Conservation (phyloP, 2,797 vertebrate species). For the Salmo trutta region DNA sequence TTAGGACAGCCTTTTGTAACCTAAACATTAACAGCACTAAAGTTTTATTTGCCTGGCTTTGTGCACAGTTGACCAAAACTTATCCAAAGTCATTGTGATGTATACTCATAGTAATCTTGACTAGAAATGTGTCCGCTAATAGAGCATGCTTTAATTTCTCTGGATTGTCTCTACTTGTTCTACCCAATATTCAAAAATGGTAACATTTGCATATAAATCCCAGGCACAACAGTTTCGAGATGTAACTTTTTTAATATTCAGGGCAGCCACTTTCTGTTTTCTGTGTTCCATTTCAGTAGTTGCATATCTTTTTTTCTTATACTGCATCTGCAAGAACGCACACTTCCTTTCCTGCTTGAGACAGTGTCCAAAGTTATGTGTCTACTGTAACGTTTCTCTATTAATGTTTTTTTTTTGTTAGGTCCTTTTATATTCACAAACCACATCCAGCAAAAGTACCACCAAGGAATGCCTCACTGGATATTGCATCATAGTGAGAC, state of each 20-base stretch:
- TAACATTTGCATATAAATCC: no score
- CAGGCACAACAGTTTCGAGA: no score
- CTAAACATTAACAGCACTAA: no score
- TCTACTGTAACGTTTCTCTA: neutral
- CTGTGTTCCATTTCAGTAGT: slow-evolving; percentile 14
- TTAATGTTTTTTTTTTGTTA: slow-evolving; percentile 8
- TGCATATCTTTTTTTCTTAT: slow-evolving; percentile 20
- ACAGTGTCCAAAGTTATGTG: slow-evolving; percentile 55
- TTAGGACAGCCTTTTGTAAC: no score
- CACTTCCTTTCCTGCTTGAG: slow-evolving; percentile 45
- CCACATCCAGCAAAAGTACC: slow-evolving; percentile 26
- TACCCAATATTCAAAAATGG: no score
- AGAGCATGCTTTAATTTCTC: no score
- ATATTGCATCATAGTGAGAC: slow-evolving; percentile 12
- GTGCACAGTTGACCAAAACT: neutral
- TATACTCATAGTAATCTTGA: no score
- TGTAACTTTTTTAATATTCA: neutral
- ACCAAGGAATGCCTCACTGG: slow-evolving; percentile 31
- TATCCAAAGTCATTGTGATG: no score
- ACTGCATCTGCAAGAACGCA: slow-evolving; percentile 50
- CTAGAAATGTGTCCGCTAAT: no score
- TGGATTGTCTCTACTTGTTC: neutral
- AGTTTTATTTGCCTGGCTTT: neutral
- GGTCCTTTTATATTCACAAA: slow-evolving; percentile 48
- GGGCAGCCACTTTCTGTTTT: neutral